Conservation (phyloP, 2,888 invertebrate genomes). For the Netelia fuscicornis region DNA sequence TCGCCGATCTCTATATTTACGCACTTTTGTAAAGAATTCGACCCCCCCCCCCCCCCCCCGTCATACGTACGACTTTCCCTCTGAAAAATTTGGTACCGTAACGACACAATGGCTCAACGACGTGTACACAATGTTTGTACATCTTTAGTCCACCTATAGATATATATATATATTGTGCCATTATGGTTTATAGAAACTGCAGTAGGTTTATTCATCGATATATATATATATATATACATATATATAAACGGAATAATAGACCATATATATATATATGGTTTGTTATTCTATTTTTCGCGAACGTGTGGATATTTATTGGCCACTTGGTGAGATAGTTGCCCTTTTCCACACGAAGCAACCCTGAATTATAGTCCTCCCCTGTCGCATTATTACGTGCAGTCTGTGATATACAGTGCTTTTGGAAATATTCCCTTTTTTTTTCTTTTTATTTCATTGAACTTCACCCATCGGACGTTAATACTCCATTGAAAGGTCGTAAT, state of each 20-base stretch:
- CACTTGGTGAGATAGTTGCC: slow-evolving; percentile 52
- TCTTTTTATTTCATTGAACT: not conserved
- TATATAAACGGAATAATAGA: not conserved
- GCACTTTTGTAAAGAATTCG: slow-evolving; percentile 70
- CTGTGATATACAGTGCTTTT: slow-evolving; percentile 3
- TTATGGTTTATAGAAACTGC: slow-evolving; percentile 23
- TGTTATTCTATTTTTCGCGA: slow-evolving; percentile 19
- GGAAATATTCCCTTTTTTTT: not conserved
- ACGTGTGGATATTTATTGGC: slow-evolving; percentile 56
- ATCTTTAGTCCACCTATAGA: slow-evolving; percentile 57
- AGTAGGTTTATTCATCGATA: not conserved
- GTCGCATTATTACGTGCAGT: slow-evolving; percentile 2
- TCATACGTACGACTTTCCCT: not conserved
- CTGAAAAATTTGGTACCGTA: slow-evolving; percentile 23
- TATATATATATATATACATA: slow-evolving; percentile 14
- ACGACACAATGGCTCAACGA: slow-evolving; percentile 60
- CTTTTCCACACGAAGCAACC: slow-evolving; percentile 27
- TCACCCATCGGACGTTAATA: slow-evolving; percentile 23
- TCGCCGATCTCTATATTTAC: slow-evolving; percentile 73
- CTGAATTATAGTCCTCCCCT: slow-evolving; percentile 39
- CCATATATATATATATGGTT: slow-evolving; percentile 14
- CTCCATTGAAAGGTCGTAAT: slow-evolving; percentile 29
- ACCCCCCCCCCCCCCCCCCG: not conserved
- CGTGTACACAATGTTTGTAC: slow-evolving; percentile 66
- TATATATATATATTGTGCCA: slow-evolving; percentile 16